Evolutionary conservation across 2,113 vertebrate species (phyloP).

Genomic region (Actenoides hombroni): DNA sequence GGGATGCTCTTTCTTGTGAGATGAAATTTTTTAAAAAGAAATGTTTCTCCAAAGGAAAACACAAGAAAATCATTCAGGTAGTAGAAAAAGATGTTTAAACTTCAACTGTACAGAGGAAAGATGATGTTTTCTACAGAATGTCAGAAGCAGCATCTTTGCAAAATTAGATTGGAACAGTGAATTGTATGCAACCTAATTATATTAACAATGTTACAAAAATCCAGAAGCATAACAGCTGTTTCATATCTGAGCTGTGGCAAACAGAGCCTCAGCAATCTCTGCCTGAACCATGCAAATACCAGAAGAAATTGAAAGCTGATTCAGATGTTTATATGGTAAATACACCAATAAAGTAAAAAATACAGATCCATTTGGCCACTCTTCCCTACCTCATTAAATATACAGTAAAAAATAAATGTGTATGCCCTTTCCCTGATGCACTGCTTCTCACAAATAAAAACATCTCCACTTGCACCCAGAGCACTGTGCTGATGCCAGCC

Average conservation of each 20-base stretch:
- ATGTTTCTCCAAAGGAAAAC: neutral
- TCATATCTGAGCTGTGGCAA: neutral
- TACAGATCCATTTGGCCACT: neutral
- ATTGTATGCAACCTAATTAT: slow-evolving; percentile 34
- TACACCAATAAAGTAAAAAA: neutral
- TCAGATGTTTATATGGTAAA: neutral
- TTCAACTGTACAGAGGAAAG: neutral
- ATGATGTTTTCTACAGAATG: neutral
- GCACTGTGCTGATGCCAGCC: neutral
- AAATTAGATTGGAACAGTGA: slow-evolving; percentile 42
- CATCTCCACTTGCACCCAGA: neutral
- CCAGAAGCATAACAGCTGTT: slow-evolving; percentile 37
- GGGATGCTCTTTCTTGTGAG: neutral
- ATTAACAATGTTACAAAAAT: slow-evolving; percentile 53
- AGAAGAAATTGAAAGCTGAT: neutral
- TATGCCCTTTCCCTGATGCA: neutral
- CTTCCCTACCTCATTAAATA: neutral
- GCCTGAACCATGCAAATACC: neutral
- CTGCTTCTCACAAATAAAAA: neutral
- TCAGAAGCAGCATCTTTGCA: neutral
- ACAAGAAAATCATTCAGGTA: neutral
- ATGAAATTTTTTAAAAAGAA: neutral
- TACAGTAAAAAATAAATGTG: neutral
- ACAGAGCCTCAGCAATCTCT: slow-evolving; percentile 8
- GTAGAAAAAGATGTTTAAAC: neutral